These are phyloP conservation scores for Hydrotaea cyrtoneurina DNA, from an alignment of 2,888 invertebrate genomes.

Conservation along the genomic window DNA sequence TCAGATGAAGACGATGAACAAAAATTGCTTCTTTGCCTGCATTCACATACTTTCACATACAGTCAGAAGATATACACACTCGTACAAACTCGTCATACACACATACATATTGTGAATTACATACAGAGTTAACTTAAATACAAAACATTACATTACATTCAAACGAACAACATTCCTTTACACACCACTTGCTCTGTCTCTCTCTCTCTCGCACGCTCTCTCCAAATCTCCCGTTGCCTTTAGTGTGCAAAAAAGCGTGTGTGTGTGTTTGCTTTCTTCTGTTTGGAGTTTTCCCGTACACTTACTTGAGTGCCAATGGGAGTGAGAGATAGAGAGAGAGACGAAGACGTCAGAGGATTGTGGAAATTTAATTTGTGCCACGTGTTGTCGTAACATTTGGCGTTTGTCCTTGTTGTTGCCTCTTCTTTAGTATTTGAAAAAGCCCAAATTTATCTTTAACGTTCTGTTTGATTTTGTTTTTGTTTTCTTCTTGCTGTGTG, in stretches of 20 bases:
- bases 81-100: not conserved
- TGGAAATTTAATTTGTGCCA: conserved; percentile 35
- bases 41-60: too few species aligned
- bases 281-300: not conserved
- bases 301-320: not conserved
- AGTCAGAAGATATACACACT: too few species aligned
- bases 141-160: not conserved
- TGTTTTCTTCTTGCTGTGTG: not conserved
- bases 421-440: too few species aligned
- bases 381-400: conserved; percentile 41
- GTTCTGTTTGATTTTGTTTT: not conserved
- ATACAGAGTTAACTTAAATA: not conserved
- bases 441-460: too few species aligned
- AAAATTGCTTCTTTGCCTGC: too few species aligned
- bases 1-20: too few species aligned
- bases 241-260: not conserved
- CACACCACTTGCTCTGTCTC: not conserved
- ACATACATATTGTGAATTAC: not conserved
- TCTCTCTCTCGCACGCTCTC: conserved; percentile 1
- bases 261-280: not conserved
- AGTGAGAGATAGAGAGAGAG: not conserved
- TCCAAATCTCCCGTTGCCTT: not conserved
- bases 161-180: conserved; percentile 17
- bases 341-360: not conserved
- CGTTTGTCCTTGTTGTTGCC: conserved; percentile 14